Conservation (phyloP, 2,888 invertebrate species). For the Sipha maydis region DNA sequence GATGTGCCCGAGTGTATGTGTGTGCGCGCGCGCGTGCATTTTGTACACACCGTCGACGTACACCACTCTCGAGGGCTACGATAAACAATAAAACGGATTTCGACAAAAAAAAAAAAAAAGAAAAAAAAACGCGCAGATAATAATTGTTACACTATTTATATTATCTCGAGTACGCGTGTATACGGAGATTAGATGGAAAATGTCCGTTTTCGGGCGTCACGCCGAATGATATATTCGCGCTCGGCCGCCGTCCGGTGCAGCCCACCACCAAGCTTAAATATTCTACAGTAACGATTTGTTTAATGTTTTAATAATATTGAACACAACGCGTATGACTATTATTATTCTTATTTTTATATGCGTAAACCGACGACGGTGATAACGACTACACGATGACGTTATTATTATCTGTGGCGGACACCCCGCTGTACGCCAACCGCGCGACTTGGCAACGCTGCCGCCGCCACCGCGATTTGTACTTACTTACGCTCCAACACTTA, state of each 20-base stretch:
- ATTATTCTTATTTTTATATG: neutral
- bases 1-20: neutral
- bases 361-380: slow-evolving; percentile 3
- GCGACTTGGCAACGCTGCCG: slow-evolving; percentile 53
- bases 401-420: slow-evolving; percentile 48
- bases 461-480: slow-evolving; percentile 42
- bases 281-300: no score
- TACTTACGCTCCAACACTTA: slow-evolving; percentile 29
- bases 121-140: neutral
- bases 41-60: neutral
- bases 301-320: neutral
- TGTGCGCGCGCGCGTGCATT: neutral
- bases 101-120: neutral
- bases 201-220: neutral
- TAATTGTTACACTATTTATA: no score
- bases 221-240: neutral
- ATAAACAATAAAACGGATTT: neutral
- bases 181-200: slow-evolving; percentile 2
- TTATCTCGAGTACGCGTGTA: neutral
- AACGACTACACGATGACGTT: slow-evolving; percentile 18
- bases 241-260: neutral
- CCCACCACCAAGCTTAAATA: no score
- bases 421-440: slow-evolving; percentile 16
- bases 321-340: neutral
- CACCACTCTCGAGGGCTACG: slow-evolving; percentile 3